Percentiles rank a stretch among this genome's conserved stretches.
phyloP scores from a whole-genome alignment of 2,113 vertebrate genomes.

The Catharus bicknelli region DNA sequence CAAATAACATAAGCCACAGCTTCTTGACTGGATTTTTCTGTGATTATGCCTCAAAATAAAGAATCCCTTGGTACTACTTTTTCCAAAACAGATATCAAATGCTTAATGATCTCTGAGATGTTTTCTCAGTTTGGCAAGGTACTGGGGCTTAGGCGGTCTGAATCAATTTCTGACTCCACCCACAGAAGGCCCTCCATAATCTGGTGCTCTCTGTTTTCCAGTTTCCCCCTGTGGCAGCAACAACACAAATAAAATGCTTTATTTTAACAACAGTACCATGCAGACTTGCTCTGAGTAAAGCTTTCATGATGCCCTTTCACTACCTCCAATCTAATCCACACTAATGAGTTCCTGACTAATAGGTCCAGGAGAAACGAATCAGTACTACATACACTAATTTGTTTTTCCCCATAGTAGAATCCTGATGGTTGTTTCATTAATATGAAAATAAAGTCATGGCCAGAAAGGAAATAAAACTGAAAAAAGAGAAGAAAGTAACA shows the following conservation, averaged over 20 bases:
- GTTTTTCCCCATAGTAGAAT: background rate
- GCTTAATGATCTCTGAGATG: background rate
- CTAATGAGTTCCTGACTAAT: background rate
- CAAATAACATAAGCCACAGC: background rate
- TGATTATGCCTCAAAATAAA: background rate
- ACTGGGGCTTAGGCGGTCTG: background rate
- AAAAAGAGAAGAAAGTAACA: background rate
- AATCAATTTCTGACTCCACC: background rate
- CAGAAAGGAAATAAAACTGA: slow-evolving; percentile 18
- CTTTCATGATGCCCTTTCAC: background rate
- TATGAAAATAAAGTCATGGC: background rate
- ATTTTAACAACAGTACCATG: slow-evolving; percentile 7
- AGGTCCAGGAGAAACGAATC: background rate
- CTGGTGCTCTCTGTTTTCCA: background rate
- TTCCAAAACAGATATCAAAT: background rate
- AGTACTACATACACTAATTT: background rate
- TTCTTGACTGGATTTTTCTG: background rate
- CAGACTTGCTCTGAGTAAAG: background rate
- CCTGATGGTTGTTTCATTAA: background rate
- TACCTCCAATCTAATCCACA: background rate
- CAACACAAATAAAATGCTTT: background rate
- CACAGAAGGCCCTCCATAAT: background rate
- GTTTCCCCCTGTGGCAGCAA: background rate
- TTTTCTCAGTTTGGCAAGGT: background rate
- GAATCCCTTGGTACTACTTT: background rate